Conservation (phyloP, 1,140 invertebrate genomes). For the Leptopilina boulardi region DNA sequence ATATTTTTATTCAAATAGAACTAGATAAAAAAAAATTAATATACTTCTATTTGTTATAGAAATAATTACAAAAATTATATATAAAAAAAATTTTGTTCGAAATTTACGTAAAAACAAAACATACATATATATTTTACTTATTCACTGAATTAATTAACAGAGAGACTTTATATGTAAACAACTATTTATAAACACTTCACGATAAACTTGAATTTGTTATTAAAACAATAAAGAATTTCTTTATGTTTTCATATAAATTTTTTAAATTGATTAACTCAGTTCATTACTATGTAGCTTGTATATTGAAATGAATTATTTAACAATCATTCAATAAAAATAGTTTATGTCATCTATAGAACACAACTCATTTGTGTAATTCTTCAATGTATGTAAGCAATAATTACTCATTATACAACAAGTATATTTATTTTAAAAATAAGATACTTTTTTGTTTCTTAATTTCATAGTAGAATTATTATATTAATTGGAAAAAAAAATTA, state of each 20-base stretch:
- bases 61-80: too few species aligned
- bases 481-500: background rate
- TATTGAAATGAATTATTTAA: background rate
- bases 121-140: too few species aligned
- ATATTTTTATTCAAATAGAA: too few species aligned
- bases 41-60: too few species aligned
- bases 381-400: background rate
- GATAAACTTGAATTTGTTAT: too few species aligned
- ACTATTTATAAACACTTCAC: too few species aligned
- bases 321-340: background rate
- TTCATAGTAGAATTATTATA: background rate
- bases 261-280: background rate
- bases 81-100: too few species aligned
- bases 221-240: background rate
- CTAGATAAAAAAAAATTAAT: too few species aligned
- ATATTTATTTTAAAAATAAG: background rate
- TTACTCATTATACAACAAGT: background rate
- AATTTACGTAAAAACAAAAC: too few species aligned
- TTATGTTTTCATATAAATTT: background rate
- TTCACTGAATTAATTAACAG: too few species aligned
- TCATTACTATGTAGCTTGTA: background rate
- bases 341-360: background rate
- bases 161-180: too few species aligned
- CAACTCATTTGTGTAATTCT: background rate
- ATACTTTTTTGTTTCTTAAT: background rate